A percentile compares a stretch with the other conserved stretches of the same genome.
phyloP scores from a whole-genome alignment of 2,113 vertebrate species.

The Bombycilla garrulus region DNA sequence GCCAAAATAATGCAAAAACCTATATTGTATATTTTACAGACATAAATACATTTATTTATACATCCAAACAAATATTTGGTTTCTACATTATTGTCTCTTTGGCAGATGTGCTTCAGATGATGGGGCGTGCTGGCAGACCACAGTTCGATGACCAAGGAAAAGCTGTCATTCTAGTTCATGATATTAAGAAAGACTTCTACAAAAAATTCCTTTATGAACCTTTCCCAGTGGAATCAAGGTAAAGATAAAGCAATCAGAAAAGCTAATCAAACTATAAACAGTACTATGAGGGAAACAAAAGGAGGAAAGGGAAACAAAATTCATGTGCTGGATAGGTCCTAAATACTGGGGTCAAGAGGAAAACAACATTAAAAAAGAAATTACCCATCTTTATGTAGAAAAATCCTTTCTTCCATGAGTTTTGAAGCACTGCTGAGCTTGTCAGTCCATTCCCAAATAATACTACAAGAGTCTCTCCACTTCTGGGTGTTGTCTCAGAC shows the following conservation, averaged over 20 bases:
- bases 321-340: not conserved
- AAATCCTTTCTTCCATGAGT: not conserved
- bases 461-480: not conserved
- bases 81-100: constrained; percentile 13
- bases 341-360: not conserved
- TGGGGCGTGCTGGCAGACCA: constrained; percentile 95
- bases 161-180: constrained; percentile 97
- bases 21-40: not conserved
- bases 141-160: constrained; percentile 99
- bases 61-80: not conserved
- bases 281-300: not conserved
- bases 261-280: not conserved
- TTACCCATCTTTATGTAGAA: not conserved
- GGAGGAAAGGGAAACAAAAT: not conserved
- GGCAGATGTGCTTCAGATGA: constrained; percentile 98
- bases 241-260: not conserved
- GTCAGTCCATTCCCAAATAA: not conserved
- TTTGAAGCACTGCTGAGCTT: not conserved
- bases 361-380: not conserved
- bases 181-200: constrained; percentile 99
- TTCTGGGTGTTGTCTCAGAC: not conserved
- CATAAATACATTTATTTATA: not conserved
- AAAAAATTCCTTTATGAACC: constrained; percentile 99
- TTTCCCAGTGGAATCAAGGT: constrained; percentile 99
- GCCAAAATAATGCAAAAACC: not conserved